Base-by-base conservation (phyloP, 1,140 invertebrate genomes). In the Rhopalosiphum padi region DNA sequence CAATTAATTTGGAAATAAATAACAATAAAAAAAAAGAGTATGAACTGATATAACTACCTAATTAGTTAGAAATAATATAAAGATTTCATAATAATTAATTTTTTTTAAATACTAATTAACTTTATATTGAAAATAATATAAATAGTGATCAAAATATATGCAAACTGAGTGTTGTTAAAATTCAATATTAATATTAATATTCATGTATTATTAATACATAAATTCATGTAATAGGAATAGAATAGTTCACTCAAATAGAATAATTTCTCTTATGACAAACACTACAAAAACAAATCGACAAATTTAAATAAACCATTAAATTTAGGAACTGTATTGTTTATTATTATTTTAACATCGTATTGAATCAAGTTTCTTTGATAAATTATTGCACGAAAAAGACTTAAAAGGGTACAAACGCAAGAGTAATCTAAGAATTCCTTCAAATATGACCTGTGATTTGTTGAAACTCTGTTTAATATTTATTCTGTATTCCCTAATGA, bases 81-180 rank as follows among this genome's bases (percentile, higher is more conserved):
- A 60, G 55, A 68, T 68, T n/a, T 68, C 5, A 8, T 68, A 18
- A n/a, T 9, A n/a, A 68, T n/a, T 68, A 5, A n/a, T n/a, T n/a
- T n/a, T 68, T 11, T 68, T 68, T n/a, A 68, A 68, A 68, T 68
- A 68, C 15, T 68, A n/a, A n/a, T 68, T n/a, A 0, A 68, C 15
- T 18, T 68, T 68, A 68, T 68, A 68, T 68, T n/a, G 18, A 68
- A 68, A 68, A n/a, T 68, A 68, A 18, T n/a, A 21, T n/a, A 77
- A 77, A n/a, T 77, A 86, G 43, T 18, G 25, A 43, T 86, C 23
- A 86, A 86, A 86, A 86, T 77, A 86, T n/a, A 46, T 86, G 85
- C 25, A 7, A 86, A 86, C 46, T 25, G 4, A 15, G 41, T 18
- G 41, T 86, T 46, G 15, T 86, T 46, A 46, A 86, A 86, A 30